Conservation (phyloP, 2,888 invertebrate species). For the Lasioglossum morio region DNA sequence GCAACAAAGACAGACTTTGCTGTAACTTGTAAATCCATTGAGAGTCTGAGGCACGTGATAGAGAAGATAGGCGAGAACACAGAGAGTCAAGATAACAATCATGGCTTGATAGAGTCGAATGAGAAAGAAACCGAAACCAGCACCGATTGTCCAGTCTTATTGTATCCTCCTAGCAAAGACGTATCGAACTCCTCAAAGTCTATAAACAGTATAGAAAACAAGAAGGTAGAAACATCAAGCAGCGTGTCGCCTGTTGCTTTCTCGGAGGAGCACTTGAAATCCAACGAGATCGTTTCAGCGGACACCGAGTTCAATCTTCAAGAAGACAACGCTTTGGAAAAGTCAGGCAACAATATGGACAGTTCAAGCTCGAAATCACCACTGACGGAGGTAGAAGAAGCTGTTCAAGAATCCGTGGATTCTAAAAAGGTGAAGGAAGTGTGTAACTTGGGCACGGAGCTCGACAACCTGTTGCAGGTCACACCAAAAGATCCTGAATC, state of each 20-base stretch:
- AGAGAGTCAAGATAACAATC: constrained; percentile 34
- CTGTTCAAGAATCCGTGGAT: constrained; percentile 54
- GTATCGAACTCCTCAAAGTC: constrained; percentile 30
- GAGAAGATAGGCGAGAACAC: constrained; percentile 76
- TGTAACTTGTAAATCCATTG: constrained; percentile 80
- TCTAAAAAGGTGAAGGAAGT: constrained; percentile 72
- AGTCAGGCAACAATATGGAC: constrained; percentile 24
- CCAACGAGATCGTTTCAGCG: constrained; percentile 21
- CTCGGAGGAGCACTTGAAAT: constrained; percentile 48
- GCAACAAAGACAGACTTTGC: constrained; percentile 53
- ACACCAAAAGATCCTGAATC: constrained; percentile 70
- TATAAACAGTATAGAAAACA: constrained; percentile 30
- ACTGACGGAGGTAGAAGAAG: constrained; percentile 65
- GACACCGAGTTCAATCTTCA: constrained; percentile 53
- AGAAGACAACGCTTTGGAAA: constrained; percentile 39
- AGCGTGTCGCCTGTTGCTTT: constrained; percentile 25
- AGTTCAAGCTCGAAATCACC: constrained; percentile 36
- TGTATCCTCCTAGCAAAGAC: constrained; percentile 15
- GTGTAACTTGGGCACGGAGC: constrained; percentile 77
- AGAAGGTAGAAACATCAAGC: constrained; percentile 27
- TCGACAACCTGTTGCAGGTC: constrained; percentile 77
- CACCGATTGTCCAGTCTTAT: constrained; percentile 12
- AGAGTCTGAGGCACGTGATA: constrained; percentile 76
- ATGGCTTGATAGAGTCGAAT: not conserved
- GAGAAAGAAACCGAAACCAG: constrained; percentile 38